Percentiles rank a stretch among this genome's conserved stretches.
Conservation (phyloP, 2,888 invertebrate genomes). For the Marronus borbonicus region DNA sequence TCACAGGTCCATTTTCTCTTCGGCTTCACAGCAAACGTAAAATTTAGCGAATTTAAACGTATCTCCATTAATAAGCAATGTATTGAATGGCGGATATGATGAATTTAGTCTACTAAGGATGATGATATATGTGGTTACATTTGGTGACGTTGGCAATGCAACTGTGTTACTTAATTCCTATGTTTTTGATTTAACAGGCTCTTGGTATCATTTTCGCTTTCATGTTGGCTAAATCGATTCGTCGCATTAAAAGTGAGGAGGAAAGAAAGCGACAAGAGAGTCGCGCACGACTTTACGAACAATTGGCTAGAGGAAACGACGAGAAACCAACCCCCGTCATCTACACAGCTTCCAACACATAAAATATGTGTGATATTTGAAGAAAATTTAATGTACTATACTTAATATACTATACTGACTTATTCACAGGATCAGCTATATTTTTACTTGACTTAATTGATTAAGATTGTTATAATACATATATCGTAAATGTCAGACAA, state of each 20-base stretch:
- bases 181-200: slow-evolving; percentile 73
- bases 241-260: slow-evolving; percentile 82
- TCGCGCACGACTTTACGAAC: slow-evolving; percentile 71
- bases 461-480: neutral
- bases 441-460: neutral
- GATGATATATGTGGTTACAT: too few relatives aligned
- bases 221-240: slow-evolving; percentile 89
- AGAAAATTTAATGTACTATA: neutral
- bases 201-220: slow-evolving; percentile 92
- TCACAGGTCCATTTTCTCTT: too few relatives aligned
- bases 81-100: too few relatives aligned
- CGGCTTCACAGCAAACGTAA: too few relatives aligned
- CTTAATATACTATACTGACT: neutral
- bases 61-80: too few relatives aligned
- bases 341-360: slow-evolving; percentile 59
- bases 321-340: slow-evolving; percentile 63
- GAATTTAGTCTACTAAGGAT: too few relatives aligned
- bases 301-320: slow-evolving; percentile 60
- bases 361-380: slow-evolving; percentile 12
- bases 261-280: slow-evolving; percentile 82
- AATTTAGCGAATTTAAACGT: too few relatives aligned
- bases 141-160: too few relatives aligned
- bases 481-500: too few relatives aligned
- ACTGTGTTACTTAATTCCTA: neutral
- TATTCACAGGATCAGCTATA: neutral